Percentiles rank a stretch among this genome's conserved stretches.
These are phyloP conservation scores for Aulostomus chinensis DNA, from an alignment of 2,797 vertebrate species.

Conservation along the genomic window DNA sequence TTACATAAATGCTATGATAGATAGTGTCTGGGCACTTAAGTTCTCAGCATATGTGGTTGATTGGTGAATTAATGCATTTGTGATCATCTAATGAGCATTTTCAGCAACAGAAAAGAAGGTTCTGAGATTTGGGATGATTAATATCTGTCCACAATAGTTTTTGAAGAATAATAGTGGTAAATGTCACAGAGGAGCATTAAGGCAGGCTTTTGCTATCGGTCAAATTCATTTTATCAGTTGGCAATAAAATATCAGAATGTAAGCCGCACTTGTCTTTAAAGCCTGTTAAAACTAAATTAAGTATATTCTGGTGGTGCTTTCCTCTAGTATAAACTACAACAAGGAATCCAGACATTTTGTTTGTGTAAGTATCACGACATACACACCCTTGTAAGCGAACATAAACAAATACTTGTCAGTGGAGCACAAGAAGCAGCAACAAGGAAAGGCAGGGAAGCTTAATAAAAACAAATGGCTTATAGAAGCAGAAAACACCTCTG, in stretches of 20 bases:
- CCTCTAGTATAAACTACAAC: background rate
- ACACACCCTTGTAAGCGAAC: constrained; percentile 16
- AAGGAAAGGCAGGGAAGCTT: constrained; percentile 48
- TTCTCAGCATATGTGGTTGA: background rate
- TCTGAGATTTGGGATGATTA: no score
- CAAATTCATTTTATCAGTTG: no score
- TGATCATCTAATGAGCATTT: constrained; percentile 2
- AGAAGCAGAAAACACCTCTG: constrained; percentile 59
- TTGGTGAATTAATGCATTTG: background rate
- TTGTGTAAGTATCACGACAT: constrained; percentile 28
- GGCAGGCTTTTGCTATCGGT: no score
- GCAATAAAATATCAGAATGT: no score
- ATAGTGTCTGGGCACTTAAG: background rate
- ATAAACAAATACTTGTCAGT: constrained; percentile 50
- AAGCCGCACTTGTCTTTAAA: background rate
- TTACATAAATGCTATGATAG: no score
- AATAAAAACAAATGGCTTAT: constrained; percentile 69
- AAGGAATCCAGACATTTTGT: constrained; percentile 3
- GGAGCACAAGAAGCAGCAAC: constrained; percentile 48
- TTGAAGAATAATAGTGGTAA: no score
- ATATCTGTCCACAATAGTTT: no score
- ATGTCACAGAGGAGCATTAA: no score
- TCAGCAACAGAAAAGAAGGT: background rate
- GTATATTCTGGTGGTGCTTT: background rate
- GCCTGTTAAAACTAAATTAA: background rate